phyloP scores from a whole-genome alignment of 2,888 invertebrate species.

The Erynnis tages region DNA sequence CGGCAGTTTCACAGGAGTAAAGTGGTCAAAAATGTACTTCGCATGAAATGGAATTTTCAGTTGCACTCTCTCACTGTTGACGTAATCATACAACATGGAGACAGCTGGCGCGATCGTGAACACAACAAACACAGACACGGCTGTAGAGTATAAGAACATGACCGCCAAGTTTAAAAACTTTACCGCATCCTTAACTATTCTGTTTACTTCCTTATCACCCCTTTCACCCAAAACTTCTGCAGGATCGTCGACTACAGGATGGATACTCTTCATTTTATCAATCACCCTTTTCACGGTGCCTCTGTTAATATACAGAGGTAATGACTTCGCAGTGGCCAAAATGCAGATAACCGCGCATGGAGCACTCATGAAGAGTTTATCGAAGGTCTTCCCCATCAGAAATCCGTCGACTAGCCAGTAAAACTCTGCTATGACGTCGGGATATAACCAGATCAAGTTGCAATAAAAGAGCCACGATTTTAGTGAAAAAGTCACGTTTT shows the following conservation, averaged over 20 bases:
- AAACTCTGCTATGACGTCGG: slow-evolving; percentile 52
- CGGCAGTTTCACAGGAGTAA: slow-evolving; percentile 43
- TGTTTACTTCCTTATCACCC: slow-evolving; percentile 25
- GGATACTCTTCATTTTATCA: slow-evolving; percentile 47
- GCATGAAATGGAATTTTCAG: slow-evolving; percentile 51
- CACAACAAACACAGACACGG: slow-evolving; percentile 40
- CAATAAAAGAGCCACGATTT: slow-evolving; percentile 40
- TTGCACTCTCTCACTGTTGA: slow-evolving; percentile 40
- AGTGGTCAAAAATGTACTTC: slow-evolving; percentile 54
- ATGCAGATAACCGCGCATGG: slow-evolving; percentile 54
- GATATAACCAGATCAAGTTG: slow-evolving; percentile 47
- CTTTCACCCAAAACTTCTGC: background rate
- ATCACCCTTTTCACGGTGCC: slow-evolving; percentile 41
- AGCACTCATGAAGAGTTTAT: slow-evolving; percentile 49
- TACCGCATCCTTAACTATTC: slow-evolving; percentile 42
- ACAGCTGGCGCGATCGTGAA: slow-evolving; percentile 50
- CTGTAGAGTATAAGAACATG: slow-evolving; percentile 38
- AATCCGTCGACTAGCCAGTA: slow-evolving; percentile 51
- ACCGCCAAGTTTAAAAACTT: slow-evolving; percentile 42
- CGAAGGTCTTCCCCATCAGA: slow-evolving; percentile 42
- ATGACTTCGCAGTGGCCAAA: slow-evolving; percentile 48
- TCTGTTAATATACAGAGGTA: slow-evolving; percentile 44
- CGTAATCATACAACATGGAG: slow-evolving; percentile 45
- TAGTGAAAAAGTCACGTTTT: slow-evolving; percentile 35
- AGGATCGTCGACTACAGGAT: slow-evolving; percentile 35